A percentile compares a stretch with the other conserved stretches of the same genome.
Evolutionary conservation across 2,888 invertebrate genomes (phyloP).

Genomic region (Idaea biselata): DNA sequence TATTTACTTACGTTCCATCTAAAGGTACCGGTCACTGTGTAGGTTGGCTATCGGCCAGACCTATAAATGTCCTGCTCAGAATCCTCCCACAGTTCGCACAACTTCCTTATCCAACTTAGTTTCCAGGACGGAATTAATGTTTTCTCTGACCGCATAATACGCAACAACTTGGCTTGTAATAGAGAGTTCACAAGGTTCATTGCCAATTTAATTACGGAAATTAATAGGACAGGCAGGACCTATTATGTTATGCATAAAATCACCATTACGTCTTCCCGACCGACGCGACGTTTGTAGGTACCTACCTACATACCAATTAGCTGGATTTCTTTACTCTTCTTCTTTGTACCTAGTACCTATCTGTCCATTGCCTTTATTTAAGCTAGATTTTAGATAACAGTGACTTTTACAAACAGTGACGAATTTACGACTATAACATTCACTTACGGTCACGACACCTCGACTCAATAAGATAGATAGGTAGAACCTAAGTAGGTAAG

Average conservation of each 20-base stretch:
- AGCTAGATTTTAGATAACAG: not conserved
- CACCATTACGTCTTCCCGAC: not conserved
- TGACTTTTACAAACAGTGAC: not conserved
- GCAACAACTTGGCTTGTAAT: constrained; percentile 13
- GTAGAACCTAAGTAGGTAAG: not conserved
- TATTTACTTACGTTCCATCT: not conserved
- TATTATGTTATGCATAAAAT: not conserved
- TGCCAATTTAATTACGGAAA: constrained; percentile 42
- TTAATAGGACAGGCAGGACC: constrained; percentile 8
- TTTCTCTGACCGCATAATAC: not conserved
- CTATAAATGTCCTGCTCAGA: constrained; percentile 58
- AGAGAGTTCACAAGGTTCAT: constrained; percentile 40
- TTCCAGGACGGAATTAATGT: not conserved
- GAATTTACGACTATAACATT: not conserved
- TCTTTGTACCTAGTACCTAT: no score
- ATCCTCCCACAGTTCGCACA: constrained; percentile 39
- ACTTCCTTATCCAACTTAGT: constrained; percentile 46
- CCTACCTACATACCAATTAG: no score
- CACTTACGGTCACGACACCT: not conserved
- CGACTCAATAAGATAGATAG: not conserved
- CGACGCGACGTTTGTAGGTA: no score
- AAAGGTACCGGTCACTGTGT: not conserved
- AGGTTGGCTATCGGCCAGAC: constrained; percentile 58
- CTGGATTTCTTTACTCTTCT: no score
- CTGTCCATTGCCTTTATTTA: not conserved